These are phyloP conservation scores for Taenioides sp. DNA, from an alignment of 2,797 vertebrate species.

Conservation along the genomic window DNA sequence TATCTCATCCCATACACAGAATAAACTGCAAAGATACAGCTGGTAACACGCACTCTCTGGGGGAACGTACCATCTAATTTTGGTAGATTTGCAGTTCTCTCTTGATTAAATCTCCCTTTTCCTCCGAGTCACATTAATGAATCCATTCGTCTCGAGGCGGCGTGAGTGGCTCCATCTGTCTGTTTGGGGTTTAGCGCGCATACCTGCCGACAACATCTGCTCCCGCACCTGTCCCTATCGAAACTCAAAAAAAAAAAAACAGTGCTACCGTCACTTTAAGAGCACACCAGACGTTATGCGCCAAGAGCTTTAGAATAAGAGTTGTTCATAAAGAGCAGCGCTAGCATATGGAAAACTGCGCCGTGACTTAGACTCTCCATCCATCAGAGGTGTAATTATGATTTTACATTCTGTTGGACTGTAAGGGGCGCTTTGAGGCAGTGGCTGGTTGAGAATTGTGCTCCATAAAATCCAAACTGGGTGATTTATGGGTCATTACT, in stretches of 20 bases:
- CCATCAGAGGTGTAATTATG: conserved; percentile 8
- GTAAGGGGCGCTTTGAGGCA: background rate
- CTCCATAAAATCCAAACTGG: background rate
- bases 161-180: conserved; percentile 52
- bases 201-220: conserved; percentile 57
- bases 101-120: conserved; percentile 17
- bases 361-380: conserved; percentile 2
- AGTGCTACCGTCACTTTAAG: conserved; percentile 2
- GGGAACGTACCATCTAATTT: background rate
- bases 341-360: conserved; percentile 8
- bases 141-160: conserved; percentile 31
- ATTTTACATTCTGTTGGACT: background rate
- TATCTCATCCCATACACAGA: too few species aligned
- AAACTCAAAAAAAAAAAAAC: background rate
- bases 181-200: conserved; percentile 36
- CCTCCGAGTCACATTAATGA: conserved; percentile 23
- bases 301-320: background rate
- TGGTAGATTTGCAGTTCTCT: background rate
- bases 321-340: conserved; percentile 1
- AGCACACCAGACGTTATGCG: conserved; percentile 3
- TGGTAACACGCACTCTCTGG: background rate
- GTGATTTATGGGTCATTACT: background rate
- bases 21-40: background rate
- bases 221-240: conserved; percentile 40
- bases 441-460: background rate